A percentile compares a stretch with the other conserved stretches of the same genome.
phyloP scores from a whole-genome alignment of 1,140 invertebrate genomes.

The Hirudo medicinalis region DNA sequence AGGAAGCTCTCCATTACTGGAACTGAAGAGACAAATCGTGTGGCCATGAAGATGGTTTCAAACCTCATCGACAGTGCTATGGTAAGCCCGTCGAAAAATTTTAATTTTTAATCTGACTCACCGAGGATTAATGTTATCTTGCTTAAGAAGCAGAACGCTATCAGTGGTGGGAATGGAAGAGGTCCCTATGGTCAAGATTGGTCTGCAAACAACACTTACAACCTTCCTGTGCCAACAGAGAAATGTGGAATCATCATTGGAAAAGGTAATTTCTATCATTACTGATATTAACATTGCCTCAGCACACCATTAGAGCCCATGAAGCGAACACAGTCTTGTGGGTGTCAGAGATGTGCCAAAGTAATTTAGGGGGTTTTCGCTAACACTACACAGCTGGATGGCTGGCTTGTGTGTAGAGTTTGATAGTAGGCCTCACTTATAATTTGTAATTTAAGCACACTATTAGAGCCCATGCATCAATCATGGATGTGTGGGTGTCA shows the following conservation, averaged over 20 bases:
- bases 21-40: conserved; percentile 68
- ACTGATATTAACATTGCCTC: not conserved
- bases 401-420: not conserved
- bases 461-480: not conserved
- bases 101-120: not conserved
- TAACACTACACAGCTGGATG: too few species aligned
- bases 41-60: conserved; percentile 70
- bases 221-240: conserved; percentile 61
- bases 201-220: conserved; percentile 16
- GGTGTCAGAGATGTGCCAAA: too few species aligned
- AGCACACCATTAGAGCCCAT: not conserved
- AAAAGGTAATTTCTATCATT: conserved; percentile 45
- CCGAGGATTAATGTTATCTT: not conserved
- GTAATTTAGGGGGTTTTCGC: too few species aligned
- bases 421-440: conserved; percentile 1
- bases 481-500: conserved; percentile 3
- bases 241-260: conserved; percentile 74
- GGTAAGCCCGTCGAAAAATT: conserved; percentile 41
- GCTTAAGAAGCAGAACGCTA: conserved; percentile 11
- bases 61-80: conserved; percentile 74
- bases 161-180: not conserved
- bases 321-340: too few species aligned
- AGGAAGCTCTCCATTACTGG: conserved; percentile 72
- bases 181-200: not conserved
- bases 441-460: not conserved